Evolutionary conservation across 2,797 vertebrate genomes (phyloP).

Genomic region (Hydrophis major): DNA sequence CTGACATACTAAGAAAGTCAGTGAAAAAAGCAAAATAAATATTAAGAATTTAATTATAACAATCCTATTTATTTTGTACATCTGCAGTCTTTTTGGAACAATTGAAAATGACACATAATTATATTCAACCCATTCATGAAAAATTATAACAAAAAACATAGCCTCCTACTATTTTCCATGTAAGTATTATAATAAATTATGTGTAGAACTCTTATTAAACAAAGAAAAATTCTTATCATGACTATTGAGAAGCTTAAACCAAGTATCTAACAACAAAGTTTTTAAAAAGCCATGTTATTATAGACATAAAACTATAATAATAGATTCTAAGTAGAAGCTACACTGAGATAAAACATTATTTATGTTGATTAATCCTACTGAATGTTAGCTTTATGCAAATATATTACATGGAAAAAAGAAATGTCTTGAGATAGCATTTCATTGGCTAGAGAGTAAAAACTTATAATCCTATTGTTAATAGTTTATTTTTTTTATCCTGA

Average conservation of each 20-base stretch:
- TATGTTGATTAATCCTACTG: background rate
- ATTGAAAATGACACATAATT: background rate
- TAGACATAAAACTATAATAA: constrained; percentile 2
- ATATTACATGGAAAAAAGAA: background rate
- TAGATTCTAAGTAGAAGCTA: background rate
- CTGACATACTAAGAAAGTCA: background rate
- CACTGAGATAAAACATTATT: background rate
- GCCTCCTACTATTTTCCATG: background rate
- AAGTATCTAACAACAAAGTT: background rate
- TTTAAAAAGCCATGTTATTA: background rate
- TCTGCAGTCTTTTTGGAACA: background rate
- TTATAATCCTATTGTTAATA: background rate
- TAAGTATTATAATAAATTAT: constrained; percentile 17
- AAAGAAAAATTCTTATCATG: background rate
- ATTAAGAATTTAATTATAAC: background rate
- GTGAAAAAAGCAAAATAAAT: background rate
- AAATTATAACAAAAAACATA: constrained; percentile 1
- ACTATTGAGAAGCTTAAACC: constrained; percentile 14
- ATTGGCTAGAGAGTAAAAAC: background rate
- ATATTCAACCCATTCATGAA: background rate
- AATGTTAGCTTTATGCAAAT: background rate
- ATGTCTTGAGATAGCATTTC: background rate
- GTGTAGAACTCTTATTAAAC: background rate
- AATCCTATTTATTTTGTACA: background rate
- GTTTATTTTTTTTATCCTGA: background rate